Conservation (phyloP, 2,888 invertebrate genomes). For the Xestia xanthographa region DNA sequence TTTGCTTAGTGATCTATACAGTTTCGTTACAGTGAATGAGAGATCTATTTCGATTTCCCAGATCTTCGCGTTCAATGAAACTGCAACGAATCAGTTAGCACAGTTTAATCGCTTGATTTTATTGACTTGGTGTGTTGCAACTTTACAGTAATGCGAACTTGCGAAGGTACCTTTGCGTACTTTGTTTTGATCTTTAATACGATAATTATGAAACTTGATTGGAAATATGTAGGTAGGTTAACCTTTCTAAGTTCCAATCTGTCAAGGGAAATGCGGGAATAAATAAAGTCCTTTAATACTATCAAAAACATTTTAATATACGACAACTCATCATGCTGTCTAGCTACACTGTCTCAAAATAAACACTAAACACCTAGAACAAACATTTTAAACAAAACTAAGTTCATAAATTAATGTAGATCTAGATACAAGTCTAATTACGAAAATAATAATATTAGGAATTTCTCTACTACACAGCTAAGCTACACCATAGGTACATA, state of each 20-base stretch:
- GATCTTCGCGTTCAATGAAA: conserved; percentile 26
- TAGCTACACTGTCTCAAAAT: conserved; percentile 24
- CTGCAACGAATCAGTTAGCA: conserved; percentile 44
- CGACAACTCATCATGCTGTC: conserved; percentile 15
- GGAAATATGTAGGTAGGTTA: neutral
- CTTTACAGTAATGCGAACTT: neutral
- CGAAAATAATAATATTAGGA: conserved; percentile 46
- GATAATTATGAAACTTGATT: neutral
- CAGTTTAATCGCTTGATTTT: conserved; percentile 32
- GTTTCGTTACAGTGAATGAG: conserved; percentile 24
- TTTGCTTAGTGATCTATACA: conserved; percentile 3
- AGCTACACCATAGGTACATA: conserved; percentile 16
- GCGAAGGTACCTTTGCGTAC: neutral
- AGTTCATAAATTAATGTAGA: neutral
- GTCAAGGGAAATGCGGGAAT: neutral
- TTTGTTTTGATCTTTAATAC: neutral
- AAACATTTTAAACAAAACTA: conserved; percentile 26
- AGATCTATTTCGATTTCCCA: conserved; percentile 39
- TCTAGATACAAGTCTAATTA: conserved; percentile 6
- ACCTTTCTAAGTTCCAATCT: neutral
- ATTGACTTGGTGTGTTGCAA: conserved; percentile 20
- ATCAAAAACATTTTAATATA: conserved; percentile 40
- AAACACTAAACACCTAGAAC: conserved; percentile 14
- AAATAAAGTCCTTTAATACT: conserved; percentile 4
- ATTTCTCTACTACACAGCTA: conserved; percentile 44